phyloP scores from a whole-genome alignment of 2,797 vertebrate genomes.

The Odontamblyopus lacepedii region DNA sequence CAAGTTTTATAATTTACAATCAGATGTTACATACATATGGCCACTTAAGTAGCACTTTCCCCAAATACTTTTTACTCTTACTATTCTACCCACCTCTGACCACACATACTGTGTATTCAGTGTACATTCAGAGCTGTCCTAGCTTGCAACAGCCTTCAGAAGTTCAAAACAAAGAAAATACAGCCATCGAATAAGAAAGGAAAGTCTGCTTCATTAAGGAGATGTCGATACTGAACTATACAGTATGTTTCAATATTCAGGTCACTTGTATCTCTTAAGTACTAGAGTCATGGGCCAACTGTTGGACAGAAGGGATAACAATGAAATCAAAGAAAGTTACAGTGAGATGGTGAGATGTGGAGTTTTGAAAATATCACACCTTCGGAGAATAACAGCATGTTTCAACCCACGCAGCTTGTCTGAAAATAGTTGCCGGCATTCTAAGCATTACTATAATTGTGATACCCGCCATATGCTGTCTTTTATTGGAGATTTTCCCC shows the following conservation, averaged over 20 bases:
- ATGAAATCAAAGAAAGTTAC: conserved; percentile 57
- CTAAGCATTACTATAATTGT: conserved; percentile 47
- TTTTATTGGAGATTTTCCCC: conserved; percentile 43
- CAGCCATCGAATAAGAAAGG: conserved; percentile 17
- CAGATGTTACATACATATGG: no score
- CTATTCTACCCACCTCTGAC: no score
- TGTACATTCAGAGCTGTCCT: conserved; percentile 15
- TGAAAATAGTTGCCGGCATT: conserved; percentile 70
- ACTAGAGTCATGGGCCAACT: conserved; percentile 23
- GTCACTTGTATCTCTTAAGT: conserved; percentile 37
- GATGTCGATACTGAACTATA: conserved; percentile 33
- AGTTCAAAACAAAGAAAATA: conserved; percentile 34
- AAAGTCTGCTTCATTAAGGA: conserved; percentile 38
- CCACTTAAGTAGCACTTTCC: no score
- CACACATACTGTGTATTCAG: no score
- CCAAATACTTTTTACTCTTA: no score
- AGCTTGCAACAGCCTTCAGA: conserved; percentile 3
- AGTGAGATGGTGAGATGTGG: conserved; percentile 51
- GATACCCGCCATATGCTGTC: conserved; percentile 59
- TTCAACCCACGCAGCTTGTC: conserved; percentile 70
- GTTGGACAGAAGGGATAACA: conserved; percentile 48
- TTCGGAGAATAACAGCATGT: conserved; percentile 70
- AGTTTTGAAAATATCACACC: conserved; percentile 76
- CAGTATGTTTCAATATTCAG: conserved; percentile 27
- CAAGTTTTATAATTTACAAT: no score